Evolutionary conservation across 2,888 invertebrate genomes (phyloP).

Genomic region (Electrophaes corylata): DNA sequence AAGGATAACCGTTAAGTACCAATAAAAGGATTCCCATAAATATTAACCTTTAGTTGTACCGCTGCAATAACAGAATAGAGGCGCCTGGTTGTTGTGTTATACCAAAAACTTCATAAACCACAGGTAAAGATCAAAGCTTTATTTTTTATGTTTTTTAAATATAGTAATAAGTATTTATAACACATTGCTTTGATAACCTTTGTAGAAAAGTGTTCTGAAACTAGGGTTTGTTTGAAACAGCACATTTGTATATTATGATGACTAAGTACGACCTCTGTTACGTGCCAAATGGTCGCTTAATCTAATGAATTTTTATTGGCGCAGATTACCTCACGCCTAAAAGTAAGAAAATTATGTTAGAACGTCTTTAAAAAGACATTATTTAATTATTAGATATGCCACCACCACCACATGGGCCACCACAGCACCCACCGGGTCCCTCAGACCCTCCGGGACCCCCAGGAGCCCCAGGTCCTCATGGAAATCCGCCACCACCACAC

Average conservation of each 20-base stretch:
- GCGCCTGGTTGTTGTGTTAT: background rate
- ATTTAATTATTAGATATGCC: background rate
- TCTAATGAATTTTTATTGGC: no score
- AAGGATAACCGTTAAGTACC: background rate
- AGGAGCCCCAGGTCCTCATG: no score
- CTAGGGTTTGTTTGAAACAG: no score
- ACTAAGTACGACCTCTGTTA: no score
- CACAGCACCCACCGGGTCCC: conserved; percentile 32
- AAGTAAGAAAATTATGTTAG: no score
- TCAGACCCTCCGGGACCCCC: conserved; percentile 14
- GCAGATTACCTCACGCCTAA: no score
- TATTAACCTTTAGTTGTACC: background rate
- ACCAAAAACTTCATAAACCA: background rate
- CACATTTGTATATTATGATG: no score
- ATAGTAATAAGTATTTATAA: background rate
- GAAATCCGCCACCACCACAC: background rate
- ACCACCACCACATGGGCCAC: conserved; percentile 31
- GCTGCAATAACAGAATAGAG: background rate
- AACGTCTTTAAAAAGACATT: no score
- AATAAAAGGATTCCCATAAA: conserved; percentile 1
- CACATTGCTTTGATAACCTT: background rate
- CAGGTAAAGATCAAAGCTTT: background rate
- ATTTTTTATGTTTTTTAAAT: background rate
- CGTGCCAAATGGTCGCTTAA: no score
- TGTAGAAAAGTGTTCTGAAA: no score